Evolutionary conservation across 2,113 vertebrate species (phyloP).

Genomic region (Tychaedon coryphoeus): DNA sequence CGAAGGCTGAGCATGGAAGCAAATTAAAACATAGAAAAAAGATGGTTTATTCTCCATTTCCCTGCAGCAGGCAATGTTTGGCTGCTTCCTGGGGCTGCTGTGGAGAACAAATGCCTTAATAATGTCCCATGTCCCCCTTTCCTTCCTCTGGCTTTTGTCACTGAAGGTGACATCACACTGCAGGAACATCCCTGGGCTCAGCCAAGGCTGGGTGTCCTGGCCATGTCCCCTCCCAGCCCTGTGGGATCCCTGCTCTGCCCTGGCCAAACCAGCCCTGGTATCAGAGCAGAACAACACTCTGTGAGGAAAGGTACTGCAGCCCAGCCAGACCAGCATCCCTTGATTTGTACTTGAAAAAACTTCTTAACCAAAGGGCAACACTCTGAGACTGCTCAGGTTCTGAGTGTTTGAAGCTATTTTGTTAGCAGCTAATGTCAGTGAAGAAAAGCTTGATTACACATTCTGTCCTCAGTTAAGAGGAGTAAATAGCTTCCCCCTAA

Average conservation of each 20-base stretch:
- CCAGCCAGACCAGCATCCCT: not conserved
- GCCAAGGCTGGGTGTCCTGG: not conserved
- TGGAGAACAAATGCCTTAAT: not conserved
- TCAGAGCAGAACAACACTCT: not conserved
- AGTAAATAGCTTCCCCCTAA: not conserved
- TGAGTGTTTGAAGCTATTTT: not conserved
- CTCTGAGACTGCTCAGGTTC: not conserved
- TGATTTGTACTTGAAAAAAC: not conserved
- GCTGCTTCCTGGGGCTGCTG: not conserved
- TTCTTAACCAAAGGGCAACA: not conserved
- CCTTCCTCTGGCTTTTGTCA: not conserved
- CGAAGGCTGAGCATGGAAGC: not conserved
- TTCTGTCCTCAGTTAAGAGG: not conserved
- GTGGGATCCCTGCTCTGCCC: not conserved
- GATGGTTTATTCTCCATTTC: not conserved
- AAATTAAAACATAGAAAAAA: not conserved
- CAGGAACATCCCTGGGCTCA: not conserved
- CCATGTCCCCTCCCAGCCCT: not conserved
- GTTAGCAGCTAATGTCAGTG: not conserved
- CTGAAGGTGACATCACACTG: fast-evolving
- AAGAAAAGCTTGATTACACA: not conserved
- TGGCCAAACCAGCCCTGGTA: fast-evolving
- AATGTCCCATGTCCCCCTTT: not conserved
- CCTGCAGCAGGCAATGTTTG: not conserved
- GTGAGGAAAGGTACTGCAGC: not conserved